Evolutionary conservation across 1,140 invertebrate species (phyloP).

Genomic region (Stegodyphus dumicola): DNA sequence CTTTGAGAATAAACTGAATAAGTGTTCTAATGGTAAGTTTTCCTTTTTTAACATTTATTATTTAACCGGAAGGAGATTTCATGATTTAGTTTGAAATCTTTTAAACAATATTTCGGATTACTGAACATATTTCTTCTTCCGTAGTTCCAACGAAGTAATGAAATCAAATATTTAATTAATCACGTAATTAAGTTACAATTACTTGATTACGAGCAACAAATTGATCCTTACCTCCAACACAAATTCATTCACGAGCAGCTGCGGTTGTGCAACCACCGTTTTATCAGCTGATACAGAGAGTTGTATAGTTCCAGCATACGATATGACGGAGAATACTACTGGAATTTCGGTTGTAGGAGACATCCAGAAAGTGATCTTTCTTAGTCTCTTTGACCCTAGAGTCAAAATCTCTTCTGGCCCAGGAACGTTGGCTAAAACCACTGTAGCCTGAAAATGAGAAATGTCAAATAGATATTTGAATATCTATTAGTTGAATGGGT

Average conservation of each 20-base stretch:
- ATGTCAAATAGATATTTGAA: background rate
- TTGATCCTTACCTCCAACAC: slow-evolving; percentile 65
- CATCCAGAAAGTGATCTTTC: slow-evolving; percentile 70
- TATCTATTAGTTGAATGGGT: background rate
- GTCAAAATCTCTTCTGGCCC: slow-evolving; percentile 70
- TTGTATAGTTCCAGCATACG: slow-evolving; percentile 72
- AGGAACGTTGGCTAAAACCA: slow-evolving; percentile 70
- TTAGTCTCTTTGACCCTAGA: slow-evolving; percentile 69
- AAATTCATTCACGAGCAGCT: slow-evolving; percentile 67
- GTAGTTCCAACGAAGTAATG: too few species aligned
- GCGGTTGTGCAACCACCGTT: slow-evolving; percentile 68
- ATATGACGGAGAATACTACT: slow-evolving; percentile 71
- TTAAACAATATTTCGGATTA: too few species aligned
- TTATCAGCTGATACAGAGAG: slow-evolving; percentile 71
- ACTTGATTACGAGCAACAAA: too few species aligned
- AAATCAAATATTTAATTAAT: too few species aligned
- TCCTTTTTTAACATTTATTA: too few species aligned
- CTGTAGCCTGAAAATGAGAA: slow-evolving; percentile 62
- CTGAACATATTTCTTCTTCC: too few species aligned
- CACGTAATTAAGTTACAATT: too few species aligned
- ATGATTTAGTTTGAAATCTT: too few species aligned
- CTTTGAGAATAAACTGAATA: too few species aligned
- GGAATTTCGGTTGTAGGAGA: slow-evolving; percentile 70
- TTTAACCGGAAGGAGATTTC: too few species aligned
- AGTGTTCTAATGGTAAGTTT: too few species aligned